Evolutionary conservation across 2,797 vertebrate genomes (phyloP).

Genomic region (Coranthus polyacanthus): DNA sequence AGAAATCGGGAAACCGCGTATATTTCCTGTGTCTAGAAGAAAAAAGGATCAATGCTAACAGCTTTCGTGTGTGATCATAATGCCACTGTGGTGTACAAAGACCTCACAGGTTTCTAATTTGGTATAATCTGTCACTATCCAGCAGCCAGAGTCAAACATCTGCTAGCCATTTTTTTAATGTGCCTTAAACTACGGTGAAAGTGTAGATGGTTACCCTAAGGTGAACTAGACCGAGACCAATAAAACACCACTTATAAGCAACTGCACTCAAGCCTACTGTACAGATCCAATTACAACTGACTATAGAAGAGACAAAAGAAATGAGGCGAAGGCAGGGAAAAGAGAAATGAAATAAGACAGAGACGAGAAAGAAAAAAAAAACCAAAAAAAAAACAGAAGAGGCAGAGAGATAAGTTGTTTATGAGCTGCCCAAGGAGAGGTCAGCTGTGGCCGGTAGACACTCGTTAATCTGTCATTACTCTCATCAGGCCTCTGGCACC

Average conservation of each 20-base stretch:
- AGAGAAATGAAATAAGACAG: conserved; percentile 36
- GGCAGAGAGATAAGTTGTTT: conserved; percentile 66
- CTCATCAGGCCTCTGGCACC: conserved; percentile 77
- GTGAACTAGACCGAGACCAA: conserved; percentile 36
- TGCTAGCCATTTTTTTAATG: conserved; percentile 21
- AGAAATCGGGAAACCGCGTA: conserved; percentile 11
- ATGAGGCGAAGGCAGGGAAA: conserved; percentile 13
- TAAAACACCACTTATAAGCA: conserved; percentile 49
- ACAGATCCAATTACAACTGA: conserved; percentile 46
- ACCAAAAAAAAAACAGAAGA: conserved; percentile 19
- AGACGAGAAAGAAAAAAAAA: conserved; percentile 25
- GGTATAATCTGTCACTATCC: conserved; percentile 42
- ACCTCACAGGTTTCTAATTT: conserved; percentile 35
- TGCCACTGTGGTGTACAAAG: background rate
- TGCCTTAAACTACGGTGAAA: conserved; percentile 18
- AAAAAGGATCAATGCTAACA: conserved; percentile 10
- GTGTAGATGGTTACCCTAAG: conserved; percentile 28
- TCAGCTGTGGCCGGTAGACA: conserved; percentile 75
- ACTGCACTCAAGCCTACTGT: conserved; percentile 27
- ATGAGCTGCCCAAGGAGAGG: conserved; percentile 73
- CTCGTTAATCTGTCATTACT: conserved; percentile 81
- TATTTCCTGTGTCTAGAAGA: conserved; percentile 1
- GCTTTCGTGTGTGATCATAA: conserved; percentile 16
- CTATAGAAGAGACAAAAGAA: conserved; percentile 30
- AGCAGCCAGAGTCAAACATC: conserved; percentile 17